Evolutionary conservation across 2,797 vertebrate genomes (phyloP).

Genomic region (Glossophaga mutica): DNA sequence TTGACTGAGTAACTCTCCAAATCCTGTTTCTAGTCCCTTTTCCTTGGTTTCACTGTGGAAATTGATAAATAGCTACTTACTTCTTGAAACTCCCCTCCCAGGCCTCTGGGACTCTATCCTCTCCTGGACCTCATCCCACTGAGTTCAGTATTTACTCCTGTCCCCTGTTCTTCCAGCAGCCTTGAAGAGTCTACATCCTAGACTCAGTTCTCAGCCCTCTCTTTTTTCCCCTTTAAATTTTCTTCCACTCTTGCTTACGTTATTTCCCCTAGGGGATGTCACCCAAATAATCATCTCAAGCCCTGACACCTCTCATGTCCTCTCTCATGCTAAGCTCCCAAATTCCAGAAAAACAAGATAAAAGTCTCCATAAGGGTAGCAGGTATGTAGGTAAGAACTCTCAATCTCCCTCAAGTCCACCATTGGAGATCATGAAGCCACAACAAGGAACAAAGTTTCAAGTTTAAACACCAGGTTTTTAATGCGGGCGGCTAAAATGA

Average conservation of each 20-base stretch:
- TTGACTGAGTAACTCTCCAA: background rate
- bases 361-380: background rate
- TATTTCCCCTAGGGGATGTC: background rate
- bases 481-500: background rate
- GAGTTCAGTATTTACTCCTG: background rate
- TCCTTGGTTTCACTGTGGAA: background rate
- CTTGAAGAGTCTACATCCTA: background rate
- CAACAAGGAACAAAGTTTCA: background rate
- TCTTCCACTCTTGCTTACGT: background rate
- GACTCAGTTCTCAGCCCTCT: background rate
- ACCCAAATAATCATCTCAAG: background rate
- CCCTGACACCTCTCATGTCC: background rate
- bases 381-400: background rate
- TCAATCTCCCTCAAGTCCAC: background rate
- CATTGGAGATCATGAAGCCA: background rate
- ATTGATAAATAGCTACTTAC: background rate
- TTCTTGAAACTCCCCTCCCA: background rate
- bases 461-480: background rate
- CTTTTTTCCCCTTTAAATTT: background rate
- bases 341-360: background rate
- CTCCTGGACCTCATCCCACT: background rate
- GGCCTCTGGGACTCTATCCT: background rate
- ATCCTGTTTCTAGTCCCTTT: background rate
- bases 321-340: background rate
- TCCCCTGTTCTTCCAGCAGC: background rate